These are phyloP conservation scores for Gracilinanus agilis DNA, from an alignment of 2,113 vertebrate genomes.

Conservation along the genomic window DNA sequence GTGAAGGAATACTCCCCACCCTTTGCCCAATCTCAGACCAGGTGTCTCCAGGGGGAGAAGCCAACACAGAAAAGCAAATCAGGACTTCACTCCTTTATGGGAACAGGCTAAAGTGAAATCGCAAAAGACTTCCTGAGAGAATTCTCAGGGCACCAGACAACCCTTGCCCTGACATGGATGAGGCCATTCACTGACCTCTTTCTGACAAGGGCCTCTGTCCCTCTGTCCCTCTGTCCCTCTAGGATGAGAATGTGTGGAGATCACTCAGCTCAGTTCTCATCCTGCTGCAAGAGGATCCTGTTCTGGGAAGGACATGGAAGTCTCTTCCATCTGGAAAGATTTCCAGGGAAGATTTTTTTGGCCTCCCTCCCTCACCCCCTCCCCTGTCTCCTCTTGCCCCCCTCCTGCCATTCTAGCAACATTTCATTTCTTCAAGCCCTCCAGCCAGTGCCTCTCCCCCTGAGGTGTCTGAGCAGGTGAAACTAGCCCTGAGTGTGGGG, in stretches of 20 bases:
- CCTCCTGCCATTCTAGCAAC: slow-evolving; percentile 11
- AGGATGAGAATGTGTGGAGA: neutral
- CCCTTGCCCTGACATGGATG: neutral
- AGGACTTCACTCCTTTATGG: neutral
- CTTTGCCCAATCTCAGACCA: too few species aligned
- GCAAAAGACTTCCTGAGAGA: neutral
- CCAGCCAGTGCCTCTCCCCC: slow-evolving; percentile 48
- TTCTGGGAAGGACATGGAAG: neutral
- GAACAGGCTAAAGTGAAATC: neutral
- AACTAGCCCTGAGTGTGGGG: neutral
- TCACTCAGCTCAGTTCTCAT: neutral
- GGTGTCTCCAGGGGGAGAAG: neutral
- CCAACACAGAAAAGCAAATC: neutral
- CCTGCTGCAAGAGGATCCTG: neutral
- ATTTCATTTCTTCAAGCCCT: slow-evolving; percentile 17
- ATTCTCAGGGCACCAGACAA: neutral
- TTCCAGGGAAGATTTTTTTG: neutral
- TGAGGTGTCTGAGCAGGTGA: slow-evolving; percentile 10
- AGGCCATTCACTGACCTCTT: neutral
- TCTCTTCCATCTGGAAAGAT: neutral
- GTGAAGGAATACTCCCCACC: neutral
- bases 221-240: neutral
- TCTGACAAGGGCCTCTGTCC: neutral
- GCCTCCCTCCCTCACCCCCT: neutral
- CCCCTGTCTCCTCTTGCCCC: neutral